phyloP scores from a whole-genome alignment of 2,888 invertebrate species.

The Nyleta sp. region DNA sequence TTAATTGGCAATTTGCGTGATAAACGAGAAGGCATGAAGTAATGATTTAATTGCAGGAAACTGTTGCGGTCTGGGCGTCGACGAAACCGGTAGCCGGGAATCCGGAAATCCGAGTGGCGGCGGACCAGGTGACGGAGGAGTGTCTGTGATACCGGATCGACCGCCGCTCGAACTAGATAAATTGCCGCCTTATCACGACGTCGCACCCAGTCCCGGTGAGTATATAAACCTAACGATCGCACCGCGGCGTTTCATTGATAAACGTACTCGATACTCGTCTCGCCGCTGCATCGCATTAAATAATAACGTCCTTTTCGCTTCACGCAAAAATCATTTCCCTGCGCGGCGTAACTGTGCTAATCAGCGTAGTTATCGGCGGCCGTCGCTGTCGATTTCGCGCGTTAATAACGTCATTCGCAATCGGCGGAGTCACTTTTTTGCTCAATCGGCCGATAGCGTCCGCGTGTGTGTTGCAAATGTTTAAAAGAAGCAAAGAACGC shows the following conservation, averaged over 20 bases:
- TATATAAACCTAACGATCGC: conserved; percentile 57
- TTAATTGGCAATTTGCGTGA: conserved; percentile 36
- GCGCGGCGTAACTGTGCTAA: conserved; percentile 15
- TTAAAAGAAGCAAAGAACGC: neutral
- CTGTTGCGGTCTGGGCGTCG: conserved; percentile 79
- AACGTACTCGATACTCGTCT: conserved; percentile 24
- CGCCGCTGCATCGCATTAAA: conserved; percentile 27
- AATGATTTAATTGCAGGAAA: conserved; percentile 73
- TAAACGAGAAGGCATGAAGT: conserved; percentile 40
- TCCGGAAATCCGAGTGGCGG: conserved; percentile 73
- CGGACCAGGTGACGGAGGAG: conserved; percentile 77
- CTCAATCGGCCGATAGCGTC: neutral
- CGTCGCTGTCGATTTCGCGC: conserved; percentile 11
- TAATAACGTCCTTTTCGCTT: conserved; percentile 31
- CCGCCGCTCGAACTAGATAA: conserved; percentile 81
- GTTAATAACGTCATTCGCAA: conserved; percentile 28
- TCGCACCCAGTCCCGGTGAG: conserved; percentile 80
- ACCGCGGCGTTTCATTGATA: conserved; percentile 40
- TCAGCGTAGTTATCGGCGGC: conserved; percentile 43
- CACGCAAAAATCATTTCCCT: conserved; percentile 18
- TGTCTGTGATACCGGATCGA: conserved; percentile 81
- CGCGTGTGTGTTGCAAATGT: neutral
- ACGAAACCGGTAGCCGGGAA: conserved; percentile 77
- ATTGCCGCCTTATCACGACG: conserved; percentile 81
- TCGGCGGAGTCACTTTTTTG: neutral